Conservation (phyloP, 1,140 invertebrate genomes). For the Danaus plexippus region DNA sequence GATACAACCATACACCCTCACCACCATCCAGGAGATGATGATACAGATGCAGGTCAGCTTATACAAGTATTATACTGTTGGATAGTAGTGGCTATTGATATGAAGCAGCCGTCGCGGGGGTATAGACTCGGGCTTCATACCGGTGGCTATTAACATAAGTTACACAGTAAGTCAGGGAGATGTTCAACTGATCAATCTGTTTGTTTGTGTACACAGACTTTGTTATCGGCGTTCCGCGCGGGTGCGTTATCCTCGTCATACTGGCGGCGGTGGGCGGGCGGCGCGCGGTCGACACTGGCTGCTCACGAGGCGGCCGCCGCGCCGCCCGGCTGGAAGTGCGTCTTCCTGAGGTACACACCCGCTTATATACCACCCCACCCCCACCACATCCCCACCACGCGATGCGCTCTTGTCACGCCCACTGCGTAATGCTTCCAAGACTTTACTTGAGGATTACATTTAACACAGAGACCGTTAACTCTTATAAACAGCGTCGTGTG, state of each 20-base stretch:
- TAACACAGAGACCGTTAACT: too few relatives aligned
- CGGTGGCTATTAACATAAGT: background rate
- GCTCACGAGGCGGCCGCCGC: constrained; percentile 55
- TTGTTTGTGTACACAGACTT: constrained; percentile 31
- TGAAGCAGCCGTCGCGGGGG: too few relatives aligned
- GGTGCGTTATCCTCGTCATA: constrained; percentile 36
- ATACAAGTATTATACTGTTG: constrained; percentile 6
- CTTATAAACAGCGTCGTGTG: too few relatives aligned
- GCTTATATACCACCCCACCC: constrained; percentile 18
- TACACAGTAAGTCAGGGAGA: too few relatives aligned
- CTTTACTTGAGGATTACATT: background rate
- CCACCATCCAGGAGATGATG: constrained; percentile 56
- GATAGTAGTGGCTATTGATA: constrained; percentile 3
- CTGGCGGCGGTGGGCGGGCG: constrained; percentile 40
- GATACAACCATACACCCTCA: constrained; percentile 38
- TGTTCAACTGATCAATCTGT: too few relatives aligned
- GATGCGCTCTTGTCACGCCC: background rate
- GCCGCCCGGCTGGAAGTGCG: constrained; percentile 60
- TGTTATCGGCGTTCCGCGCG: constrained; percentile 33
- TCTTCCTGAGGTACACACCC: constrained; percentile 61
- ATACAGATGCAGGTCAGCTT: constrained; percentile 58
- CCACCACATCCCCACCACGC: background rate
- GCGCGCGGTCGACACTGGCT: constrained; percentile 33
- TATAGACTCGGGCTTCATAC: too few relatives aligned
- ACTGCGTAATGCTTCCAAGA: background rate